Conservation (phyloP, 2,797 vertebrate genomes). For the Gallirallus australis region DNA sequence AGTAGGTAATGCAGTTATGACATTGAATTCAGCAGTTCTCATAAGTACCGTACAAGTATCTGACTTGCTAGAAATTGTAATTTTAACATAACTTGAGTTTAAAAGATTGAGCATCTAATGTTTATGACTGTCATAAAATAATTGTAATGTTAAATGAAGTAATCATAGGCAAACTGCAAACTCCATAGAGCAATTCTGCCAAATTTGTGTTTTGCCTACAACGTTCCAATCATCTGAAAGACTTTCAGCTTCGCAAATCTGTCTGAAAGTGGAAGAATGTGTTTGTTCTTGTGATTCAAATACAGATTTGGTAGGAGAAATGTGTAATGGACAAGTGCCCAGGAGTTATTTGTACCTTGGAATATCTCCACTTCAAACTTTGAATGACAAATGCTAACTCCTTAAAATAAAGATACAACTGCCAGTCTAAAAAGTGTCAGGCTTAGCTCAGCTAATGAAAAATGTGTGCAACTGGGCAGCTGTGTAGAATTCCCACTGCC, state of each 20-base stretch:
- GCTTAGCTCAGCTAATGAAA: background rate
- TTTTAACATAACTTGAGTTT: background rate
- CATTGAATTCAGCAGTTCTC: background rate
- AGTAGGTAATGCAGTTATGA: background rate
- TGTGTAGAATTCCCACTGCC: background rate
- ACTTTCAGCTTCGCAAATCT: slow-evolving; percentile 3
- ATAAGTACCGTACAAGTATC: background rate
- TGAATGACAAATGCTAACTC: background rate
- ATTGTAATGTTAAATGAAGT: background rate
- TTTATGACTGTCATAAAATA: background rate
- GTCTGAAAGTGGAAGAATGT: background rate
- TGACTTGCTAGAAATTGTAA: background rate
- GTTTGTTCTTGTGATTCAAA: background rate
- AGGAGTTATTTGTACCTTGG: background rate
- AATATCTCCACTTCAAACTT: background rate
- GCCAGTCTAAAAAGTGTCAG: background rate
- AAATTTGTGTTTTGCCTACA: slow-evolving; percentile 2
- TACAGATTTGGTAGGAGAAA: background rate
- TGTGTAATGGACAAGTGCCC: background rate
- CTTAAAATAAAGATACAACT: background rate
- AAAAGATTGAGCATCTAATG: background rate
- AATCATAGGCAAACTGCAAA: background rate
- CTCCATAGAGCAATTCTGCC: background rate
- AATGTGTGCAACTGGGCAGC: background rate
- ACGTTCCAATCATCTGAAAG: background rate